These are phyloP conservation scores for Rhopilema esculentum DNA, from an alignment of 30 jellyfish, hydroid and myxozoan genomes.

Conservation along the genomic window DNA sequence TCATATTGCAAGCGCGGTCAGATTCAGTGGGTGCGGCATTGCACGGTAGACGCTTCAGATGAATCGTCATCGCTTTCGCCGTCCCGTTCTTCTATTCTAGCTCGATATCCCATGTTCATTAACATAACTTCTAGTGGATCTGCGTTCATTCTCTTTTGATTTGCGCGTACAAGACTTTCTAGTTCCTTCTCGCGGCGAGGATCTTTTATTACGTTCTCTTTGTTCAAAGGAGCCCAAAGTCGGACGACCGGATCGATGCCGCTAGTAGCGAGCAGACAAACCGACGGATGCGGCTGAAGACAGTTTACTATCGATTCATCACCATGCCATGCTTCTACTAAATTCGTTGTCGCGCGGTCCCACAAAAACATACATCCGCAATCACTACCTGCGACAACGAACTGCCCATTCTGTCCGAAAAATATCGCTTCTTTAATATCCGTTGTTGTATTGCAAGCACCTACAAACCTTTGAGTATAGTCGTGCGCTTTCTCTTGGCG, in stretches of 20 bases:
- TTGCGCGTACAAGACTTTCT: constrained; percentile 87
- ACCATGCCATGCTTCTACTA: constrained; percentile 98
- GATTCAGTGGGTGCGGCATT: constrained; percentile 81
- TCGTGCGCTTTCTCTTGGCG: constrained; percentile 85
- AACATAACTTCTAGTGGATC: constrained; percentile 97
- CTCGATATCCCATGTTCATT: constrained; percentile 96
- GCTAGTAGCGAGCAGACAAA: constrained; percentile 93
- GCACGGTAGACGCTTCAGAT: constrained; percentile 59
- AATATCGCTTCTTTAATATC: constrained; percentile 96
- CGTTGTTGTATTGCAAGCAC: constrained; percentile 97
- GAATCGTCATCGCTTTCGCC: constrained; percentile 82
- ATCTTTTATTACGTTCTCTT: constrained; percentile 54
- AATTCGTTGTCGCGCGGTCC: constrained; percentile 92
- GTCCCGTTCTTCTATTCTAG: constrained; percentile 58
- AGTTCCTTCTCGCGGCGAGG: constrained; percentile 81
- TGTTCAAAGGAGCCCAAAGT: constrained; percentile 90
- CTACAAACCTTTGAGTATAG: constrained; percentile 84
- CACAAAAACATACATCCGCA: constrained; percentile 97
- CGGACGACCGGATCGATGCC: constrained; percentile 99
- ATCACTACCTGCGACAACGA: constrained; percentile 97
- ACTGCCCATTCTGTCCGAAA: constrained; percentile 90
- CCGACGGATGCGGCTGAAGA: constrained; percentile 95
- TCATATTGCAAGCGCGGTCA: background rate
- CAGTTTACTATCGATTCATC: constrained; percentile 98
- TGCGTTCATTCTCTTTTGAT: constrained; percentile 96